Evolutionary conservation across 2,888 invertebrate genomes (phyloP).

Genomic region (Schrankia costaestrigalis): DNA sequence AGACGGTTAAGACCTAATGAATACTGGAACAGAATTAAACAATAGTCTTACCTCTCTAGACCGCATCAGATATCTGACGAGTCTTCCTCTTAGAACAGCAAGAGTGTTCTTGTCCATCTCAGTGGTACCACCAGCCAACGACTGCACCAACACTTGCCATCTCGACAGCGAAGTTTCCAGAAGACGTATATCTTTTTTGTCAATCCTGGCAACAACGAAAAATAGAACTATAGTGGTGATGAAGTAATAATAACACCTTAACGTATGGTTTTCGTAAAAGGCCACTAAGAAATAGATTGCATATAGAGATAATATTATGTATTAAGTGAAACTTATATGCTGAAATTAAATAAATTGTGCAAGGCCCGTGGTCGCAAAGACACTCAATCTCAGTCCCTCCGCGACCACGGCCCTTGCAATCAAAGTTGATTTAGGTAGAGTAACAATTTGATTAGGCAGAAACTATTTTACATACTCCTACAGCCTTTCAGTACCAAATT

Average conservation of each 20-base stretch:
- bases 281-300: too few species aligned
- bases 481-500: too few species aligned
- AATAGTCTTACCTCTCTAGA: conserved; percentile 88
- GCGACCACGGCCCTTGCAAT: too few species aligned
- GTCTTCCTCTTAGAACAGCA: conserved; percentile 93
- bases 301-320: too few species aligned
- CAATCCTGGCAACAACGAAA: conserved; percentile 69
- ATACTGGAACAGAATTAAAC: not conserved
- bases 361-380: too few species aligned
- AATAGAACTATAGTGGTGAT: not conserved
- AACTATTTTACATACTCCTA: too few species aligned
- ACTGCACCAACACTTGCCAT: conserved; percentile 95
- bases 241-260: not conserved
- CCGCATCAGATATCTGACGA: conserved; percentile 96
- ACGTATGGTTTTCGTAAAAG: not conserved
- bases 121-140: conserved; percentile 89
- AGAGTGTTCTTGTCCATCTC: conserved; percentile 97
- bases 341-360: too few species aligned
- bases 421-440: too few species aligned
- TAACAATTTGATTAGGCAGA: too few species aligned
- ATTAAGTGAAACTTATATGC: too few species aligned
- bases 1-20: not conserved
- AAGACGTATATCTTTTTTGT: conserved; percentile 92
- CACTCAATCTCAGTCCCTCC: too few species aligned
- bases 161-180: conserved; percentile 93